Evolutionary conservation across 2,113 vertebrate species (phyloP).

Genomic region (Triplophysa tibetana): DNA sequence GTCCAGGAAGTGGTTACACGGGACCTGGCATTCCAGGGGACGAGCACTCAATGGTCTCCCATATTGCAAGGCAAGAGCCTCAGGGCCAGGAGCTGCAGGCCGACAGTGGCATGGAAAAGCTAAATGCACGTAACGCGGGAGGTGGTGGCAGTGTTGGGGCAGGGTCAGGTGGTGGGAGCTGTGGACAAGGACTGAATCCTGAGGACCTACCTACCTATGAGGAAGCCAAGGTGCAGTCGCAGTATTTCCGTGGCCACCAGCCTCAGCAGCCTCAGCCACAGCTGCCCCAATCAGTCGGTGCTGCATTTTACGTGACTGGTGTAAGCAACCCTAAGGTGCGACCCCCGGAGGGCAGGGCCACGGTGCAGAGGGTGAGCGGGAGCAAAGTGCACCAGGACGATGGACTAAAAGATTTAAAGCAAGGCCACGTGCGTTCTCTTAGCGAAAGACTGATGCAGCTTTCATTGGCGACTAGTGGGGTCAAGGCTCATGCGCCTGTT

Average conservation of each 20-base stretch:
- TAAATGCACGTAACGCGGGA: conserved; percentile 76
- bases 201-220: conserved; percentile 97
- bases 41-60: conserved; percentile 85
- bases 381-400: conserved; percentile 96
- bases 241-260: conserved; percentile 90
- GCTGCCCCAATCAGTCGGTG: conserved; percentile 72
- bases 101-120: conserved; percentile 91
- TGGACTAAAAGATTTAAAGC: conserved; percentile 95
- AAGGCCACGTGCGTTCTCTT: conserved; percentile 96
- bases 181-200: conserved; percentile 76
- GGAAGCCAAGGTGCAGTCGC: conserved; percentile 98
- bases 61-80: conserved; percentile 95
- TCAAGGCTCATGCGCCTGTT: conserved; percentile 92
- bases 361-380: conserved; percentile 85
- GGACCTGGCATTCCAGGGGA: conserved; percentile 77
- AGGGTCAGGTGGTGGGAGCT: conserved; percentile 73
- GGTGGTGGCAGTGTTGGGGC: conserved; percentile 79
- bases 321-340: conserved; percentile 88
- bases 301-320: conserved; percentile 92
- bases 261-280: conserved; percentile 67
- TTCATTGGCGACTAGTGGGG: conserved; percentile 92
- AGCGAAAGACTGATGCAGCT: conserved; percentile 98
- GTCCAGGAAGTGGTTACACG: conserved; percentile 68
- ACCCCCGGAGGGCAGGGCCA: conserved; percentile 87
- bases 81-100: conserved; percentile 97